Evolutionary conservation across 1,140 invertebrate species (phyloP).

Genomic region (Paralvinella palmiformis): DNA sequence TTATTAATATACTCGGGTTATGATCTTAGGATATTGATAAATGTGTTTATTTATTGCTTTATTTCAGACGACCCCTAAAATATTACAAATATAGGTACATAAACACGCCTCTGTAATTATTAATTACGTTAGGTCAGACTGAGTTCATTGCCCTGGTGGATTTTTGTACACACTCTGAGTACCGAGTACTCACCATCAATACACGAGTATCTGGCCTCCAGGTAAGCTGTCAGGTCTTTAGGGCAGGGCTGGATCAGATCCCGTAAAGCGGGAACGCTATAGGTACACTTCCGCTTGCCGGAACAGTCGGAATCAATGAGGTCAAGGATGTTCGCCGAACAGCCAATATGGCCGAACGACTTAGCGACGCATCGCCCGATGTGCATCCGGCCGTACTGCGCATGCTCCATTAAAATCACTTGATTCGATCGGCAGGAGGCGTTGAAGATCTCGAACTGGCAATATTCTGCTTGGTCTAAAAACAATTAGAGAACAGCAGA

Average conservation of each 20-base stretch:
- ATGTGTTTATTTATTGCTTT: too few species aligned
- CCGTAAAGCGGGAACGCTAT: constrained; percentile 1
- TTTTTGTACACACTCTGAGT: too few species aligned
- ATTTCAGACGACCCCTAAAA: too few species aligned
- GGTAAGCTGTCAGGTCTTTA: constrained; percentile 14
- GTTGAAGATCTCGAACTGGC: constrained; percentile 5
- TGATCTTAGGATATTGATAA: too few species aligned
- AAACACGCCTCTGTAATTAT: too few species aligned
- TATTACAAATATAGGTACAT: too few species aligned
- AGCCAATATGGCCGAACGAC: neutral
- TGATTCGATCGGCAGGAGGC: neutral
- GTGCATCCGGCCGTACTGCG: constrained; percentile 11
- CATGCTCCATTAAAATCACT: constrained; percentile 7
- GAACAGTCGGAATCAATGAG: constrained; percentile 7
- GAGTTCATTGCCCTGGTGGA: too few species aligned
- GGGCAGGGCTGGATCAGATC: constrained; percentile 13
- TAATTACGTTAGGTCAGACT: too few species aligned
- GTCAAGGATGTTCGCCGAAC: constrained; percentile 3
- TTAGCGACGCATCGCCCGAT: constrained; percentile 5
- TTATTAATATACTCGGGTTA: too few species aligned
- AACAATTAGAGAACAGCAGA: too few species aligned
- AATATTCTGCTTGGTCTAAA: too few species aligned
- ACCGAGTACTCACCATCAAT: constrained; percentile 3
- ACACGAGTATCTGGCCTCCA: constrained; percentile 3
- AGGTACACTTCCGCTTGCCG: constrained; percentile 1